Conservation (phyloP, 2,113 vertebrate genomes). For the Pangasianodon gigas region DNA sequence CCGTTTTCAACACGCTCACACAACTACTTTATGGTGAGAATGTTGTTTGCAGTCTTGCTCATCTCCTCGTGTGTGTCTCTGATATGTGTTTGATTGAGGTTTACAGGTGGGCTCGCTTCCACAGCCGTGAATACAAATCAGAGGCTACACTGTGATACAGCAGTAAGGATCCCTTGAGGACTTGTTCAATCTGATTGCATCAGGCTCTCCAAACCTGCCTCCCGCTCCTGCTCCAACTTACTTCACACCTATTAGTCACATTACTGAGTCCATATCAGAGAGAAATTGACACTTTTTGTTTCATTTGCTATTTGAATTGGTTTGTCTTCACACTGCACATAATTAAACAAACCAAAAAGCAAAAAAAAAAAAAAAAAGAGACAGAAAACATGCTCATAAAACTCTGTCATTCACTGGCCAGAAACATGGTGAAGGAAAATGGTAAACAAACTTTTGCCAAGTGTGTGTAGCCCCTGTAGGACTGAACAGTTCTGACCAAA, state of each 20-base stretch:
- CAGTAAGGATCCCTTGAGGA: slow-evolving; percentile 32
- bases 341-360: neutral
- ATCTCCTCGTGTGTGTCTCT: slow-evolving; percentile 37
- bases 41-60: slow-evolving; percentile 22
- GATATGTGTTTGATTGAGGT: slow-evolving; percentile 52
- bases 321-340: neutral
- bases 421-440: neutral
- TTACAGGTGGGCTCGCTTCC: slow-evolving; percentile 23
- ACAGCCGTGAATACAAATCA: slow-evolving; percentile 50
- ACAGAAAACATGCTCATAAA: neutral
- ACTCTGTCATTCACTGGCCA: neutral
- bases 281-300: neutral
- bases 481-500: neutral
- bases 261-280: neutral
- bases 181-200: slow-evolving; percentile 48
- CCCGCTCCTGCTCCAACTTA: neutral
- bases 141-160: slow-evolving; percentile 31
- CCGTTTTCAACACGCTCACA: neutral
- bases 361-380: neutral
- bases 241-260: slow-evolving; percentile 9
- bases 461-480: neutral
- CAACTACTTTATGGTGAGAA: slow-evolving; percentile 27
- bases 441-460: neutral
- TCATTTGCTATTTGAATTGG: neutral
- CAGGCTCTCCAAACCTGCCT: slow-evolving; percentile 34